A percentile compares a stretch with the other conserved stretches of the same genome.
These are phyloP conservation scores for Arrhamphus sclerolepis DNA, from an alignment of 2,797 vertebrate species.

Conservation along the genomic window DNA sequence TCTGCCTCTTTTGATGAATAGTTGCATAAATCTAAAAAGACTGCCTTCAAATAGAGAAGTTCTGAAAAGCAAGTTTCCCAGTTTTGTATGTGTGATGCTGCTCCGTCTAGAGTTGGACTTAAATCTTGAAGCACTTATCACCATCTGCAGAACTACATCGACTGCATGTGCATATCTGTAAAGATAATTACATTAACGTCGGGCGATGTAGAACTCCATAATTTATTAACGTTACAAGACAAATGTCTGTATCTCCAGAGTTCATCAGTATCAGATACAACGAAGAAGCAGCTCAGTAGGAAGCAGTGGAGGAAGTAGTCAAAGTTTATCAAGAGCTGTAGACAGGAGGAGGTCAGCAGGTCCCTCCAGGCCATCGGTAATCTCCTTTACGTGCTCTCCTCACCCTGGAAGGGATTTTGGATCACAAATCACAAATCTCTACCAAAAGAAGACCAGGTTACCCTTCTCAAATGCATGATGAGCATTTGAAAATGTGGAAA, in stretches of 20 bases:
- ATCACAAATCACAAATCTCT: slow-evolving; percentile 34
- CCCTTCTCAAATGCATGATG: neutral
- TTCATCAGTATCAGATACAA: slow-evolving; percentile 6
- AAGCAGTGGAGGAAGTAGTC: neutral
- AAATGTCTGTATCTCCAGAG: neutral
- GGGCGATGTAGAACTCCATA: neutral
- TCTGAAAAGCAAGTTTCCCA: too few species aligned
- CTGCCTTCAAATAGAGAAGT: too few species aligned
- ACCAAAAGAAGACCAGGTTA: neutral
- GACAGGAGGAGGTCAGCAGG: slow-evolving; percentile 41
- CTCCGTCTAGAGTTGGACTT: too few species aligned
- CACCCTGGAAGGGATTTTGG: slow-evolving; percentile 30
- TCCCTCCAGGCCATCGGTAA: slow-evolving; percentile 45
- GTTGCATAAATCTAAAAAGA: too few species aligned
- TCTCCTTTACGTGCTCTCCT: slow-evolving; percentile 45
- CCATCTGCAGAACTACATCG: too few species aligned
- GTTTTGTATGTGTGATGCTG: too few species aligned
- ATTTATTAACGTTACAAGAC: neutral
- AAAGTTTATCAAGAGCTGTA: slow-evolving; percentile 14
- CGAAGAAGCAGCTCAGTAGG: neutral
- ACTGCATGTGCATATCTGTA: too few species aligned
- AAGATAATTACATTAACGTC: neutral
- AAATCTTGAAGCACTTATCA: too few species aligned
- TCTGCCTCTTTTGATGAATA: too few species aligned
- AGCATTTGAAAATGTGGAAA: slow-evolving; percentile 3